These are phyloP conservation scores for Eutolmus rufibarbis DNA, from an alignment of 2,888 invertebrate species.

Conservation along the genomic window DNA sequence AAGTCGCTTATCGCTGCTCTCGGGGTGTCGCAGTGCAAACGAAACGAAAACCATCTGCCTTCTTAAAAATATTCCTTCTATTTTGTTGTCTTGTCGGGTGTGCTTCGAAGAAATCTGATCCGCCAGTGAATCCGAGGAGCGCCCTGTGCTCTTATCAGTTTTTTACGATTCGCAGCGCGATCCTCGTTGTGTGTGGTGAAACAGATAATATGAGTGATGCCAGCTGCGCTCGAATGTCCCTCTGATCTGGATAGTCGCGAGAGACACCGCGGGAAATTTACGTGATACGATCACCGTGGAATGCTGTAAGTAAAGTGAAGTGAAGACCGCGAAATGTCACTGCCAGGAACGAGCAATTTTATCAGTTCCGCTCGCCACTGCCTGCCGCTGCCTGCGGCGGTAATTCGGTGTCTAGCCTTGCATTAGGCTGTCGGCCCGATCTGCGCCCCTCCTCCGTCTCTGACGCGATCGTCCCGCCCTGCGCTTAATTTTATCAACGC, in stretches of 20 bases:
- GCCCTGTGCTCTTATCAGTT: conserved; percentile 18
- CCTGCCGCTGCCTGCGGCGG: neutral
- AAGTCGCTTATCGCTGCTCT: conserved; percentile 2
- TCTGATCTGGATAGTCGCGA: conserved; percentile 23
- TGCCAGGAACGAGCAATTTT: neutral
- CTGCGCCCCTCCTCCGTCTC: neutral
- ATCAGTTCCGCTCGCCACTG: neutral
- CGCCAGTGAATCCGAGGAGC: neutral
- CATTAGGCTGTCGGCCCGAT: neutral
- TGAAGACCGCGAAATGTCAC: neutral
- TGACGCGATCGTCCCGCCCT: neutral
- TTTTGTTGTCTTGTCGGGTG: neutral
- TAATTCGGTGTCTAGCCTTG: neutral
- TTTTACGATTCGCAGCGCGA: conserved; percentile 6
- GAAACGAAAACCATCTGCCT: neutral
- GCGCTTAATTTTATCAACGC: neutral
- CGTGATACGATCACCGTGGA: conserved; percentile 5
- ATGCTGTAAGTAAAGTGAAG: conserved; percentile 7
- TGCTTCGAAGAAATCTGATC: neutral
- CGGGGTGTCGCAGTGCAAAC: neutral
- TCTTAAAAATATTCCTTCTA: neutral
- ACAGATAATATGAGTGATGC: conserved; percentile 18
- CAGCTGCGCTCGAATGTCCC: neutral
- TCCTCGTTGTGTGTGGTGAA: neutral
- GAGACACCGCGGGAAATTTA: neutral